Evolutionary conservation across 2,113 vertebrate species (phyloP), one percentile per base, ranked within the genome.

Genomic region (Lepidothrix coronata): DNA sequence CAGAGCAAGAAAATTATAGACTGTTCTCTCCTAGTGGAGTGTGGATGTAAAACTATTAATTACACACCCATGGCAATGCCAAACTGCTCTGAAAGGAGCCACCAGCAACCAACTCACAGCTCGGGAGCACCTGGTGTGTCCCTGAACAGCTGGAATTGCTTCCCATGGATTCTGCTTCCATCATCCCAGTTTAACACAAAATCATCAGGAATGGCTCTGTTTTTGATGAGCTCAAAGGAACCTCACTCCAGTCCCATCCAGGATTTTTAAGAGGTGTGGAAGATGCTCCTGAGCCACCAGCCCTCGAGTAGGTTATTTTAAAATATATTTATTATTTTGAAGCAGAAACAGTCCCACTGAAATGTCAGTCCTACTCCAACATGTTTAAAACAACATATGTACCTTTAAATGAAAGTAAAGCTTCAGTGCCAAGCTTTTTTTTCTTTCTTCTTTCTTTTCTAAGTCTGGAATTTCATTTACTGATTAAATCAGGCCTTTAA

Each of bases 1-100:
- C 21, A 94, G 55, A 44, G 54, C 16, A 51, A 70, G 71, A 82
- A 83, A 93, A 92, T 93, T 66, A 93, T 0, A 94, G 85, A 77
- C 49, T 86, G 44, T 14, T 93, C 67, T 66, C 82, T 59, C 63
- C 39, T 3, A 59, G 18, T 24, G 30, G 54, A 66, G 43, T n/a
- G 20, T 89, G 76, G 90, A 93, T 39, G 20, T 27, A 93, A 73
- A 93, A 73, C 28, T 70, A 77, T 85, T 88, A 95, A 92, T 88
- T 91, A 94, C 49, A 85, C 18, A 44, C 37, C 39, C 61, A 37
- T 2, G 0, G 65, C 24, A 85, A 61, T 4, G 19, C 31, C 66
- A 91, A 82, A 88, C n/a, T 79, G 52, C 39, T 95, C 41, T 27
- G 54, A 37, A 93, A 78, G 0, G 2, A 85, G 48, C 63, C 84